These are phyloP conservation scores for Melipona bicolor DNA, from an alignment of 2,888 invertebrate genomes.

Conservation along the genomic window DNA sequence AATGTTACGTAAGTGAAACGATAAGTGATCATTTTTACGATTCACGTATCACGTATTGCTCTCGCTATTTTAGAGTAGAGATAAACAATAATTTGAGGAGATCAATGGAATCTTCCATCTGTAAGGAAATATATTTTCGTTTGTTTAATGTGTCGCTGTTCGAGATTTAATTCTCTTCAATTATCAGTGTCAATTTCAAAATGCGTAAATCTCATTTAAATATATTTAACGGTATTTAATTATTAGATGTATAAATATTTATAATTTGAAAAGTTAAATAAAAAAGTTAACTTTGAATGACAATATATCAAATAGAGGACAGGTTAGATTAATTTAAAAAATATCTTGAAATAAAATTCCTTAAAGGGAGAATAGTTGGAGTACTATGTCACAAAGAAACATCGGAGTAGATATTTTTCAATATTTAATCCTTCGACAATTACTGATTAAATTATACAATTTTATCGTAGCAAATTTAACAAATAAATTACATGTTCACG, in stretches of 20 bases:
- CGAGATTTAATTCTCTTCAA: no score
- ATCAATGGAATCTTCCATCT: neutral
- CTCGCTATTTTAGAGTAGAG: neutral
- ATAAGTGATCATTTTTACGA: conserved; percentile 22
- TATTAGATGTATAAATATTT: no score
- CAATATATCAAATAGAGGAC: no score
- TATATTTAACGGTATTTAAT: no score
- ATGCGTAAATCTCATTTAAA: no score
- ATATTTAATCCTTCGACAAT: neutral
- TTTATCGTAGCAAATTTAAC: no score
- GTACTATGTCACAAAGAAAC: accelerated
- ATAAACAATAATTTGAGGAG: neutral
- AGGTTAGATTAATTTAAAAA: neutral
- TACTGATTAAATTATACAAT: no score
- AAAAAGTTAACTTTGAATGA: no score
- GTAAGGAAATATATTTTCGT: neutral
- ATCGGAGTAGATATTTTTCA: neutral
- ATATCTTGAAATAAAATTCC: neutral
- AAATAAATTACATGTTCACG: no score
- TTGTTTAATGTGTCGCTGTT: neutral
- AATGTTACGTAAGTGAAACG: conserved; percentile 15
- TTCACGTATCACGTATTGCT: neutral
- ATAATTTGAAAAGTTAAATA: no score
- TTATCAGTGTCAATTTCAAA: no score
- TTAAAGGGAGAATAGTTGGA: neutral